Evolutionary conservation across 2,113 vertebrate genomes (phyloP).

Genomic region (Callocephalon fimbriatum): DNA sequence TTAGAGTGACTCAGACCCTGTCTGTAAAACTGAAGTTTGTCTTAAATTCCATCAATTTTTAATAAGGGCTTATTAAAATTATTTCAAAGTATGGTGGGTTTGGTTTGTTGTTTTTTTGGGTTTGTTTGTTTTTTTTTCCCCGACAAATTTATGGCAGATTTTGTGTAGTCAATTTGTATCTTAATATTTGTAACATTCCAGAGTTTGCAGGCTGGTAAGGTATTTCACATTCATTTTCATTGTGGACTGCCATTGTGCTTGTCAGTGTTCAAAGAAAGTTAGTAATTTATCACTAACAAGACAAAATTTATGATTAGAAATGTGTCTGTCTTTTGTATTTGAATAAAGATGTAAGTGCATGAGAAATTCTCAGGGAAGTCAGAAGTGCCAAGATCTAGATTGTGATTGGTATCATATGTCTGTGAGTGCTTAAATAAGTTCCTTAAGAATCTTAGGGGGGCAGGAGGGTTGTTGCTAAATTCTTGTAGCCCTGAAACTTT

Average conservation of each 20-base stretch:
- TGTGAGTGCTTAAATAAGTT: not conserved
- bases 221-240: not conserved
- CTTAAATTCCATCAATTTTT: not conserved
- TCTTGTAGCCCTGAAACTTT: not conserved
- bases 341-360: not conserved
- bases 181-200: not conserved
- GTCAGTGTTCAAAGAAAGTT: not conserved
- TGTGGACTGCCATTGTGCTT: not conserved
- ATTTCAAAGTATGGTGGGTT: not conserved
- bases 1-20: not conserved
- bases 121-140: too few species aligned
- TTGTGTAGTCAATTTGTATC: not conserved
- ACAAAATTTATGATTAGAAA: not conserved
- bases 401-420: fast-evolving
- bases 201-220: not conserved
- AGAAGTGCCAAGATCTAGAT: not conserved
- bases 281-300: not conserved
- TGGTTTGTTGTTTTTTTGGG: not conserved
- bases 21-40: not conserved
- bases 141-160: not conserved
- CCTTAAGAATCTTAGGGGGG: not conserved
- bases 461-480: not conserved
- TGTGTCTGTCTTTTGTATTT: not conserved
- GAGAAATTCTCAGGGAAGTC: not conserved
- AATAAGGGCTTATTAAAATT: not conserved